These are phyloP conservation scores for Brachymystax lenok DNA, from an alignment of 2,797 vertebrate genomes.

Conservation along the genomic window DNA sequence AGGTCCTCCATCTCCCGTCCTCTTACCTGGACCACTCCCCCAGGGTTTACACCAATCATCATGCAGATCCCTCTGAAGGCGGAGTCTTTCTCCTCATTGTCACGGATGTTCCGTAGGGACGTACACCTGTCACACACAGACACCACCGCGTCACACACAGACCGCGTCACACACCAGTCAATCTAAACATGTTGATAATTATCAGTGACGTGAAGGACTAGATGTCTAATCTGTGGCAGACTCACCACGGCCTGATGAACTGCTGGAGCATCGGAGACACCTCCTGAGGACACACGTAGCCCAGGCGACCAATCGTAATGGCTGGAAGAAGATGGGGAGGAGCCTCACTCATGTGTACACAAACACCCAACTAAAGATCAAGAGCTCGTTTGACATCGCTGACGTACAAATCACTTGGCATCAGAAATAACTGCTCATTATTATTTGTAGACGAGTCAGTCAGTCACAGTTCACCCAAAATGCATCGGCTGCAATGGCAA, in stretches of 20 bases:
- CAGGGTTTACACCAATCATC: slow-evolving; percentile 83
- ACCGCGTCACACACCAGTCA: too few relatives aligned
- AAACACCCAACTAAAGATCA: too few relatives aligned
- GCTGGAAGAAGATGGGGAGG: slow-evolving; percentile 64
- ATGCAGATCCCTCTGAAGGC: slow-evolving; percentile 95
- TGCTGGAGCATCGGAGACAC: slow-evolving; percentile 92
- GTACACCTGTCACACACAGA: slow-evolving; percentile 54
- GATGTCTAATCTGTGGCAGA: background rate
- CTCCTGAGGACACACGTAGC: slow-evolving; percentile 94
- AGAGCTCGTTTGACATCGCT: too few relatives aligned
- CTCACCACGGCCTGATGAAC: slow-evolving; percentile 85
- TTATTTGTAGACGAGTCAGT: too few relatives aligned
- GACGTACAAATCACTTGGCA: too few relatives aligned
- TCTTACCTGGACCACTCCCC: too few relatives aligned
- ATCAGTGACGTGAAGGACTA: slow-evolving; percentile 93
- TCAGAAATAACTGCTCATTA: too few relatives aligned
- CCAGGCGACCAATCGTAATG: slow-evolving; percentile 93
- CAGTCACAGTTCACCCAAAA: too few relatives aligned
- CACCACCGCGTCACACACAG: background rate
- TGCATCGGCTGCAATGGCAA: too few relatives aligned
- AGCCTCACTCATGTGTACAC: background rate
- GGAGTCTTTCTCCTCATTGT: slow-evolving; percentile 96
- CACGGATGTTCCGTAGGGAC: slow-evolving; percentile 84
- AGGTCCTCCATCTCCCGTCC: too few relatives aligned
- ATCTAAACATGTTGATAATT: slow-evolving; percentile 45